Base-by-base conservation (phyloP, 1,140 invertebrate genomes). In the Colletes latitarsis region DNA sequence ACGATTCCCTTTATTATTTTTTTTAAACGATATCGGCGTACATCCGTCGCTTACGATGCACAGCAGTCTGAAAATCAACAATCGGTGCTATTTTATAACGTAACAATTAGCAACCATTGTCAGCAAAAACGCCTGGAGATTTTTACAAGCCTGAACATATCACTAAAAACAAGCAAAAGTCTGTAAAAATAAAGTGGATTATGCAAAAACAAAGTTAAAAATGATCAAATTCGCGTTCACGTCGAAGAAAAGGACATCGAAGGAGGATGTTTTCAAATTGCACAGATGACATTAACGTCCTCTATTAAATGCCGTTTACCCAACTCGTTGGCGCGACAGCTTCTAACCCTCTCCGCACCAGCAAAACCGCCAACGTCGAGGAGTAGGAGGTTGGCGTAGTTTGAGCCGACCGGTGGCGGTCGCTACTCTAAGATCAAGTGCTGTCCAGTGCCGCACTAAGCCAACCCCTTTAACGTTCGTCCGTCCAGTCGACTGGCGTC, bases 221-320 rank as follows among this genome's bases (percentile, higher is more conserved):
- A 49, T 49, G 49, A 10, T 49, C 10, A 49, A 10, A 49, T 63
- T 14, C 14, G 6, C 30, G 60, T 63, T 63, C 14, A 72, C 30
- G 57, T 30, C 41, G 72, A 71, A 67, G n/a, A 85, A 77, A 83
- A 80, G 69, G 21, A 46, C 80, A 86, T 80, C 68, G 72, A 85
- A 85, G 55, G 58, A 43, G 55, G 39, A 77, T 57, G 83, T 76
- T 74, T 49, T 62, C 30, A 69, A 77, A 83, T 74, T 52, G 62
- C 15, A 58, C 53, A 66, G 76, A 76, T 80, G 81, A 80, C 76
- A 86, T 86, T 86, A 86, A 57, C 68, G 69, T 86, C 83, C 85
- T 86, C 88, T 82, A 90, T 91, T 90, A 91, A 90, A 86, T 85
- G 84, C 69, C 83, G 88, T 88, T 91, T 90, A 88, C 82, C 79